phyloP scores from a whole-genome alignment of 2,113 vertebrate species.

The Petaurus breviceps region DNA sequence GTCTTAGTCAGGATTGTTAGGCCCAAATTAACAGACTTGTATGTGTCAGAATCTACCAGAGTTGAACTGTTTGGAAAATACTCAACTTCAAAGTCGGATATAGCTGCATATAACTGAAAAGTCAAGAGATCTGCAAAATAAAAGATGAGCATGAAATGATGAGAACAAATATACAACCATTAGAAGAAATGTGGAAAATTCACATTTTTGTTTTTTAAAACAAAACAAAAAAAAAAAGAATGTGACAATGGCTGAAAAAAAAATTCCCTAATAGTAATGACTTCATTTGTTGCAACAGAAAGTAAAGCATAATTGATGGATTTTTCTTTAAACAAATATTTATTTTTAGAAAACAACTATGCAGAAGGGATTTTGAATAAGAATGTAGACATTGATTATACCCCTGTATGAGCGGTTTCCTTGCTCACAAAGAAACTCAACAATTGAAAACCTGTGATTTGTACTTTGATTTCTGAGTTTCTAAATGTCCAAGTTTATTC shows the following conservation, averaged over 20 bases:
- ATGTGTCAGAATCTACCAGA: conserved; percentile 11
- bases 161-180: conserved; percentile 7
- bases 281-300: conserved; percentile 26
- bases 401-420: not conserved
- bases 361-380: conserved; percentile 42
- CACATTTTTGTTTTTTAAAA: not conserved
- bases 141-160: not conserved
- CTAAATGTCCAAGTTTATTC: not conserved
- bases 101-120: conserved; percentile 25
- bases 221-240: conserved; percentile 26
- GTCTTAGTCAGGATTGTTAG: conserved; percentile 29
- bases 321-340: conserved; percentile 24
- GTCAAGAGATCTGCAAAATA: conserved; percentile 6
- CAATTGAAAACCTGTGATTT: not conserved
- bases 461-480: not conserved
- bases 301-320: conserved; percentile 24
- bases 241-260: conserved; percentile 35
- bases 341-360: conserved; percentile 17
- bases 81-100: conserved; percentile 34
- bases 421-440: not conserved
- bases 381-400: not conserved
- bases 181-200: not conserved
- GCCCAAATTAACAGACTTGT: conserved; percentile 15
- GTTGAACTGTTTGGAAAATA: conserved; percentile 32
- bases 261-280: not conserved